These are phyloP conservation scores for Oncorhynchus nerka DNA, from an alignment of 2,113 vertebrate genomes.

Conservation along the genomic window DNA sequence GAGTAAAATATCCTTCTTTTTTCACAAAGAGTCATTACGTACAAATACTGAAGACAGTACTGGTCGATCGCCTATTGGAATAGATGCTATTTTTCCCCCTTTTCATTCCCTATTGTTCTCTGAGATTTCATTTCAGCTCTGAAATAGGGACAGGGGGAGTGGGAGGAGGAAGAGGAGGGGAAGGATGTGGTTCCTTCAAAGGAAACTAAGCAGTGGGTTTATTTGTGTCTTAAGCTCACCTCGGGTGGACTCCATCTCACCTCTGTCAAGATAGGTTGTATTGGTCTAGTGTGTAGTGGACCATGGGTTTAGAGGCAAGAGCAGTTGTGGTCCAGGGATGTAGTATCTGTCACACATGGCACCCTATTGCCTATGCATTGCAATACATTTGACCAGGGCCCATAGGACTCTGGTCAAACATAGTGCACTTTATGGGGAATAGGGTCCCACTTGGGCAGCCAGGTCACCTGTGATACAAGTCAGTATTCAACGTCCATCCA, in stretches of 20 bases:
- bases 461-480: too few relatives aligned
- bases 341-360: too few relatives aligned
- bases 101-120: slow-evolving; percentile 45
- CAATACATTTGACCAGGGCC: too few relatives aligned
- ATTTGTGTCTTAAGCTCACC: slow-evolving; percentile 34
- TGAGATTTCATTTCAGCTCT: slow-evolving; percentile 61
- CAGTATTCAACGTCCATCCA: too few relatives aligned
- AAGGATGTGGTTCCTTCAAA: background rate
- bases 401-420: too few relatives aligned
- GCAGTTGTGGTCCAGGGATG: too few relatives aligned
- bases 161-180: background rate
- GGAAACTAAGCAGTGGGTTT: slow-evolving; percentile 12
- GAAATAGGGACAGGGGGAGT: slow-evolving; percentile 38
- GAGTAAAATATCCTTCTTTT: slow-evolving; percentile 15
- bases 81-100: slow-evolving; percentile 43
- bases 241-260: slow-evolving; percentile 1
- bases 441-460: too few relatives aligned
- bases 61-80: slow-evolving; percentile 30
- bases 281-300: background rate
- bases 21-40: slow-evolving; percentile 44
- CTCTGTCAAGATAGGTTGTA: background rate
- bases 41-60: slow-evolving; percentile 41
- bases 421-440: too few relatives aligned
- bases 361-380: too few relatives aligned
- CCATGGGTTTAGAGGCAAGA: too few relatives aligned